Base-by-base conservation (phyloP, 2,888 invertebrate genomes). In the Apoderus coryli region DNA sequence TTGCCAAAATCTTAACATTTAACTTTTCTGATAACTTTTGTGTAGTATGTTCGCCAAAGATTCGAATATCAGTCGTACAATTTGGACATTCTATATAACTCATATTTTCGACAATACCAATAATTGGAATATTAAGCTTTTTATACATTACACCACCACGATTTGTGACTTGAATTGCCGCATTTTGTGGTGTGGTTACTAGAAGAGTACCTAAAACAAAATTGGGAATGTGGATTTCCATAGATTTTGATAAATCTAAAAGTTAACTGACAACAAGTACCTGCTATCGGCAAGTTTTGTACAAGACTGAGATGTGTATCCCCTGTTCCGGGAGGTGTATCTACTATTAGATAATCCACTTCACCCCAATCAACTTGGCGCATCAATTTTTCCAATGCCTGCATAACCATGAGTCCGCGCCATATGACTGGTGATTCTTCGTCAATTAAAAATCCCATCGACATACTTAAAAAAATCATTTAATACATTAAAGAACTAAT, bases 341-440 rank as follows among this genome's bases (percentile, higher is more conserved):
- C 95, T 1, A 95, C 69, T 10, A 96, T 64, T 33, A 95, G 67
- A 52, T 81, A 77, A 62, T 95, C 90, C 29, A 89, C 62, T 1
- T 78, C 73, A 3, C 72, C 78, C 95, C 95, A 95, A 16, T 71
- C 67, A n/a, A 90, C 86, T 43, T 86, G 79, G 39, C 80, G 65
- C 15, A 92, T 64, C 14, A 95, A 60, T 43, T 80, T 74, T 43
- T 92, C 80, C 33, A 95, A 56, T 0, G 93, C 93, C 39, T 84
- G 85, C 92, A 93, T 95, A 29, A 95, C 92, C 77, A 95, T 84
- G 11, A 92, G 69, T 0, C 95, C 95, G 39, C 95, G 69, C 95
- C 95, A 96, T 15, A 95, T 78, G 6, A 92, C 75, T 0, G 95
- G 81, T 5, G 80, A 71, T 38, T 76, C 76, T 35, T 85, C 75